Base-by-base conservation (phyloP, 2,888 invertebrate species). In the Oscheius sp. region DNA sequence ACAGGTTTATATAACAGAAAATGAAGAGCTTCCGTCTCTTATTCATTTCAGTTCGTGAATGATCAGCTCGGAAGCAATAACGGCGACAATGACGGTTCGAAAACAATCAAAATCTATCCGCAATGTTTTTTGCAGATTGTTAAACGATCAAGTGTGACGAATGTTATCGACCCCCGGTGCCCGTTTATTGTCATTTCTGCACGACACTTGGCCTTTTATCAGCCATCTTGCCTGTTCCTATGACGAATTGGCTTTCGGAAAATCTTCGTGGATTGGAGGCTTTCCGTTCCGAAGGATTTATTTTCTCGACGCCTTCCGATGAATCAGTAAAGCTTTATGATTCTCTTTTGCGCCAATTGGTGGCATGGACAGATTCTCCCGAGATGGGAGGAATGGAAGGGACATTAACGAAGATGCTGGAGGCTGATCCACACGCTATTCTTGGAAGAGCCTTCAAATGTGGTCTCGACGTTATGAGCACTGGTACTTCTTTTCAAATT, bases 351-450 rank as follows among this genome's bases (percentile, higher is more conserved):
- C 87, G 88, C 52, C 89, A 89, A 87, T 50, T 84, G 84, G 88
- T 88, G 79, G 72, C 71, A 15, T 89, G 87, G 87, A 87, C 74
- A 8, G 76, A 89, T 67, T 88, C 88, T 65, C 79, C 79, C 2
- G 81, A 82, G 57, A 69, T 88, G 12, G 89, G 88, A 25, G 89
- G 89, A 15, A 77, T 89, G 39, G 86, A 85, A 27, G 80, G 78
- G 37, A 86, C 88, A 0, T 27, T 88, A 29, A 74, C 85, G 8
- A 85, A 85, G 39, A 86, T 89, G 86, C 72, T 86, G 3, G 74
- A 79, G n/a, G 86, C 88, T 8, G 89, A 90, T 80, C 88, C 89
- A 2, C 76, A 87, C 33, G 89, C 88, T 75, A 86, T 89, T 89
- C 79, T 81, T 81, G 63, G 53, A 8, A 87, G 87, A 65, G 87